Evolutionary conservation across 2,888 invertebrate genomes (phyloP).

Genomic region (Ormyrus thymus): DNA sequence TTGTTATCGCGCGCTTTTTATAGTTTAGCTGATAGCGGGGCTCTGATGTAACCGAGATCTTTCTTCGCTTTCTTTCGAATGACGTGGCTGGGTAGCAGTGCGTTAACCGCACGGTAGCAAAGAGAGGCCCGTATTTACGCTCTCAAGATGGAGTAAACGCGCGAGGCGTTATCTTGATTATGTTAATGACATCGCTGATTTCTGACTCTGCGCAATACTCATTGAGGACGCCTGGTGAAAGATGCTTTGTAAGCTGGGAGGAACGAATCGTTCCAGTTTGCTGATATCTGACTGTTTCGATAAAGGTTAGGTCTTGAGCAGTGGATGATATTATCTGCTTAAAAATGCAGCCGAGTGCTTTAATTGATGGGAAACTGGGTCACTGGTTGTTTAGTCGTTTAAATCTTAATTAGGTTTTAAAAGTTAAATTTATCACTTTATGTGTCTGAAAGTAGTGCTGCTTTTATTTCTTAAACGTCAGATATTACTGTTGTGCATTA

Average conservation of each 20-base stretch:
- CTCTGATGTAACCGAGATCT: too few relatives aligned
- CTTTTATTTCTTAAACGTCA: too few relatives aligned
- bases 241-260: not conserved
- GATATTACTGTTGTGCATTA: too few relatives aligned
- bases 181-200: slow-evolving; percentile 5
- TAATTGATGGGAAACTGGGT: too few relatives aligned
- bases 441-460: too few relatives aligned
- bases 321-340: too few relatives aligned
- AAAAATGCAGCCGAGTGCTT: too few relatives aligned
- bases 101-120: not conserved
- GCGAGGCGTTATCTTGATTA: slow-evolving; percentile 11
- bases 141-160: slow-evolving; percentile 16
- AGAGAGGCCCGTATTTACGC: slow-evolving; percentile 19
- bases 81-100: not conserved
- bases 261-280: not conserved
- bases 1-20: slow-evolving; percentile 3
- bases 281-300: not conserved
- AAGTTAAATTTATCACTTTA: too few relatives aligned
- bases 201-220: not conserved
- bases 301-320: too few relatives aligned
- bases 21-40: not conserved
- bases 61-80: not conserved
- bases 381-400: too few relatives aligned
- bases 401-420: too few relatives aligned
- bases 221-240: not conserved